These are phyloP conservation scores for Argyresthia goedartella DNA, from an alignment of 2,888 invertebrate genomes.

Conservation along the genomic window DNA sequence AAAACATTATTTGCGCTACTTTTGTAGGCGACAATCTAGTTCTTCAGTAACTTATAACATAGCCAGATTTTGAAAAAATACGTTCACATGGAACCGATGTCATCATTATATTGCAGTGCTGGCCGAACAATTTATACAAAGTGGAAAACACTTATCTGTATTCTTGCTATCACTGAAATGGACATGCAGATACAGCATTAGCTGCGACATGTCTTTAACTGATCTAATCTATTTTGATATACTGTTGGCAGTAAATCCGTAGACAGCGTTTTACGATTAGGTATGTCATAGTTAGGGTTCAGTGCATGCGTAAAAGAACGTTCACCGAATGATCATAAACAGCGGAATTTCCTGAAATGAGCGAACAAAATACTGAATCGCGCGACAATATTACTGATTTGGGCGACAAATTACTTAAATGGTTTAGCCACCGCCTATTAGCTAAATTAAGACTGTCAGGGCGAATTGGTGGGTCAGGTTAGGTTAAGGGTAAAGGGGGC, in stretches of 20 bases:
- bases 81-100: constrained; percentile 13
- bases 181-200: constrained; percentile 2
- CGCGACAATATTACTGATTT: too few relatives aligned
- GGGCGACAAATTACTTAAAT: too few relatives aligned
- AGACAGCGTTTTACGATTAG: constrained; percentile 4
- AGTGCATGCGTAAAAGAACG: constrained; percentile 6
- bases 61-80: constrained; percentile 11
- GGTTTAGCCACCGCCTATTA: too few relatives aligned
- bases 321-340: too few relatives aligned
- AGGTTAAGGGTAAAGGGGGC: too few relatives aligned
- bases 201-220: not conserved
- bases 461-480: too few relatives aligned
- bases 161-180: constrained; percentile 13
- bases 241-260: not conserved
- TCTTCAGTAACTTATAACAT: constrained; percentile 8
- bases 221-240: constrained; percentile 4
- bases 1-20: constrained; percentile 11
- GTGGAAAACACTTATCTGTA: constrained; percentile 10
- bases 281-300: constrained; percentile 3
- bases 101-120: constrained; percentile 10
- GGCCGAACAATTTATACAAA: constrained; percentile 7
- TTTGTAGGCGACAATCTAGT: constrained; percentile 9
- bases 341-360: too few relatives aligned
- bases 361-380: too few relatives aligned
- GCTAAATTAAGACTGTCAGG: too few relatives aligned